Evolutionary conservation across 1,140 invertebrate genomes (phyloP).

Genomic region (Monochamus saltuarius): DNA sequence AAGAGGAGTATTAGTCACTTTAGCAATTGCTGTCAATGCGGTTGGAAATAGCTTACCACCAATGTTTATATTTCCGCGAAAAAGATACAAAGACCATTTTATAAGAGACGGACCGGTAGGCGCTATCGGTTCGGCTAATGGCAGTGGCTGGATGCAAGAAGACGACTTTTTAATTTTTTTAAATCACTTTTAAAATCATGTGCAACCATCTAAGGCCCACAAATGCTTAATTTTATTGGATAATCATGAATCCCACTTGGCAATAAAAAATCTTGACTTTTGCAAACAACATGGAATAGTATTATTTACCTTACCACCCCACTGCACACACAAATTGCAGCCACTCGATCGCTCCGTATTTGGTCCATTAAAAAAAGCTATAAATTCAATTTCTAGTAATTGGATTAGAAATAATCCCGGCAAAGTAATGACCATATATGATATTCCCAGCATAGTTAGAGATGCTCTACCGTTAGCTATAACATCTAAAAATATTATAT

Average conservation of each 20-base stretch:
- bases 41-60: slow-evolving; percentile 50
- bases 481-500: slow-evolving; percentile 50
- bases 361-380: slow-evolving; percentile 46
- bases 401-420: slow-evolving; percentile 42
- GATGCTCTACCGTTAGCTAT: slow-evolving; percentile 48
- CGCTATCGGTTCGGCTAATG: slow-evolving; percentile 40
- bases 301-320: slow-evolving; percentile 44
- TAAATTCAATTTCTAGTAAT: background rate
- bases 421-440: slow-evolving; percentile 54
- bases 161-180: slow-evolving; percentile 44
- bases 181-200: slow-evolving; percentile 48
- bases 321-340: slow-evolving; percentile 34
- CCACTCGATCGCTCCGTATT: slow-evolving; percentile 45
- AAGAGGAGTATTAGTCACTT: slow-evolving; percentile 51
- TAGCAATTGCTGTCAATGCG: slow-evolving; percentile 48
- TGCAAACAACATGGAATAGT: slow-evolving; percentile 33
- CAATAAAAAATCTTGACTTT: slow-evolving; percentile 31
- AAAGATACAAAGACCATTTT: slow-evolving; percentile 45
- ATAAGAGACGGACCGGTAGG: slow-evolving; percentile 45
- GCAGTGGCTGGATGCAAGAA: slow-evolving; percentile 49
- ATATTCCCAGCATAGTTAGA: slow-evolving; percentile 50
- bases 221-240: slow-evolving; percentile 2
- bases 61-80: slow-evolving; percentile 52
- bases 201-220: slow-evolving; percentile 33
- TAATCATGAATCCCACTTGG: slow-evolving; percentile 21